Evolutionary conservation across 2,888 invertebrate genomes (phyloP).

Genomic region (Acleris cristana): DNA sequence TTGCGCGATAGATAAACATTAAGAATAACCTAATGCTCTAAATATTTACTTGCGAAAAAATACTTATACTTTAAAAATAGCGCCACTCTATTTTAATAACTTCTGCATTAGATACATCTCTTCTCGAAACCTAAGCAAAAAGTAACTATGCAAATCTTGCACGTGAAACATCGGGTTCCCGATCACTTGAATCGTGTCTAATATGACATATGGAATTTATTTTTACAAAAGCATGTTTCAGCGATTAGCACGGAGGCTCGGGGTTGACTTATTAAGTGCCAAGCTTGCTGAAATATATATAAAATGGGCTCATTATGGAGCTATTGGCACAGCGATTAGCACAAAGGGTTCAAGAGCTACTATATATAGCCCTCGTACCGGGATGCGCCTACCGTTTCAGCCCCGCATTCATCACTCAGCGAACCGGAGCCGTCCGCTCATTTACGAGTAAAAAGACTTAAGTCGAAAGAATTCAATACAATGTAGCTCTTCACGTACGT

Average conservation of each 20-base stretch:
- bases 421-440: neutral
- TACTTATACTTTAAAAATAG: too few relatives aligned
- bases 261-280: neutral
- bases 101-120: too few relatives aligned
- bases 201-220: conserved; percentile 1
- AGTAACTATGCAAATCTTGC: too few relatives aligned
- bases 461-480: neutral
- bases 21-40: too few relatives aligned
- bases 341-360: too few relatives aligned
- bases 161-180: too few relatives aligned
- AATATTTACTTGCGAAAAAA: too few relatives aligned
- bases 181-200: neutral
- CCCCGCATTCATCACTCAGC: conserved; percentile 11
- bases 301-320: neutral
- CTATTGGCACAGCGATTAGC: neutral
- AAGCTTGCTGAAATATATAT: too few relatives aligned
- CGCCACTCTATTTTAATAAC: too few relatives aligned
- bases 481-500: neutral
- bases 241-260: conserved; percentile 21
- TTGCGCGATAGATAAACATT: too few relatives aligned
- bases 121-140: too few relatives aligned
- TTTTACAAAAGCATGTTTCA: conserved; percentile 11
- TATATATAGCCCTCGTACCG: conserved; percentile 2
- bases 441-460: neutral
- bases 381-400: conserved; percentile 25